Evolutionary conservation across 2,888 invertebrate genomes (phyloP).

Genomic region (Eremobia ochroleuca): DNA sequence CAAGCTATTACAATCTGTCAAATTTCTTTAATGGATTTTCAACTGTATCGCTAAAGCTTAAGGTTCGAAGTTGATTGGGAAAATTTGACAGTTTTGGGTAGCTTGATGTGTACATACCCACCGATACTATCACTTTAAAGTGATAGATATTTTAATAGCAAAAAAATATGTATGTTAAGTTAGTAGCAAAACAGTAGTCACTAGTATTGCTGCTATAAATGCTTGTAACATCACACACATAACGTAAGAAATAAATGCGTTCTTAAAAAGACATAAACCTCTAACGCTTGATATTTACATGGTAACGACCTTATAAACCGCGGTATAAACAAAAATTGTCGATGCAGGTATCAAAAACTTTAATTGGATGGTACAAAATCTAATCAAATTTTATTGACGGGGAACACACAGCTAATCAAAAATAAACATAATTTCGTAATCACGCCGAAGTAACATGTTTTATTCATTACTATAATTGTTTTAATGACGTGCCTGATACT

Average conservation of each 20-base stretch:
- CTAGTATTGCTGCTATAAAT: slow-evolving; percentile 18
- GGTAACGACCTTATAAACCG: slow-evolving; percentile 56
- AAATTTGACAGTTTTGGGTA: too few relatives aligned
- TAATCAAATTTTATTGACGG: slow-evolving; percentile 72
- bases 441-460: slow-evolving; percentile 64
- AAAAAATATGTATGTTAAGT: slow-evolving; percentile 26
- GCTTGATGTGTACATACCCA: too few relatives aligned
- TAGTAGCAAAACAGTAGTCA: slow-evolving; percentile 54
- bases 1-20: too few relatives aligned
- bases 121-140: neutral
- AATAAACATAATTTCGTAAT: slow-evolving; percentile 73
- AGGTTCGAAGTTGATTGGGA: too few relatives aligned
- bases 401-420: slow-evolving; percentile 71
- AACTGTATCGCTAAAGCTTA: too few relatives aligned
- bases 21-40: too few relatives aligned
- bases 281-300: slow-evolving; percentile 33
- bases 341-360: slow-evolving; percentile 62
- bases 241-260: slow-evolving; percentile 29
- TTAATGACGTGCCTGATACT: slow-evolving; percentile 60
- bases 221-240: slow-evolving; percentile 9
- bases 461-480: slow-evolving; percentile 72
- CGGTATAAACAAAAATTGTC: slow-evolving; percentile 67
- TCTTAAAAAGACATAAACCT: slow-evolving; percentile 50
- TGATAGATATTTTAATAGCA: neutral
- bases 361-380: slow-evolving; percentile 70